phyloP scores from a whole-genome alignment of 2,888 invertebrate species.

The Bhutanitis thaidina region DNA sequence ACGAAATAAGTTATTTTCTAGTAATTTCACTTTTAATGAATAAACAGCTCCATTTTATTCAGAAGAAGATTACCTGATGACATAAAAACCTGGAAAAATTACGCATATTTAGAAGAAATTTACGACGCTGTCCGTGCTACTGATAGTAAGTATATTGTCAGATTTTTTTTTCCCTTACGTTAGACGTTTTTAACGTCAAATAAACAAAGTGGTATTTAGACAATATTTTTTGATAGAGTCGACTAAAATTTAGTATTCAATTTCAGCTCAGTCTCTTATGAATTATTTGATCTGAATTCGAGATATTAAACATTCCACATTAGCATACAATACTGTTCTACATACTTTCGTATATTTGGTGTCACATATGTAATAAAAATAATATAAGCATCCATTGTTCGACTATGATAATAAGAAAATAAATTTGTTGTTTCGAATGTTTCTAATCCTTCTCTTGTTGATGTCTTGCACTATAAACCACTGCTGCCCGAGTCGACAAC shows the following conservation, averaged over 20 bases:
- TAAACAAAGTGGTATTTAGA: too few species aligned
- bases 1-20: too few species aligned
- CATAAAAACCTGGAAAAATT: slow-evolving; percentile 82
- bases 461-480: too few species aligned
- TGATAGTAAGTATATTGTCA: slow-evolving; percentile 74
- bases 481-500: too few species aligned
- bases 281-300: slow-evolving; percentile 2
- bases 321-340: slow-evolving; percentile 7
- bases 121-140: slow-evolving; percentile 83
- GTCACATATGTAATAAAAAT: neutral
- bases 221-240: too few species aligned
- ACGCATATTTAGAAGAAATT: slow-evolving; percentile 86
- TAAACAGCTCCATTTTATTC: slow-evolving; percentile 35
- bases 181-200: neutral
- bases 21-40: slow-evolving; percentile 9
- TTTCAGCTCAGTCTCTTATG: neutral
- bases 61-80: slow-evolving; percentile 83
- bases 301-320: slow-evolving; percentile 7
- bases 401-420: neutral
- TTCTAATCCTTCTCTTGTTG: too few species aligned
- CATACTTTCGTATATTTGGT: neutral
- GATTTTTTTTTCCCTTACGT: too few species aligned
- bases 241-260: neutral
- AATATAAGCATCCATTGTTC: neutral
- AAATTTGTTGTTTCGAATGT: too few species aligned